These are phyloP conservation scores for Palaemon carinicauda DNA, from an alignment of 1,140 invertebrate species.

Conservation along the genomic window DNA sequence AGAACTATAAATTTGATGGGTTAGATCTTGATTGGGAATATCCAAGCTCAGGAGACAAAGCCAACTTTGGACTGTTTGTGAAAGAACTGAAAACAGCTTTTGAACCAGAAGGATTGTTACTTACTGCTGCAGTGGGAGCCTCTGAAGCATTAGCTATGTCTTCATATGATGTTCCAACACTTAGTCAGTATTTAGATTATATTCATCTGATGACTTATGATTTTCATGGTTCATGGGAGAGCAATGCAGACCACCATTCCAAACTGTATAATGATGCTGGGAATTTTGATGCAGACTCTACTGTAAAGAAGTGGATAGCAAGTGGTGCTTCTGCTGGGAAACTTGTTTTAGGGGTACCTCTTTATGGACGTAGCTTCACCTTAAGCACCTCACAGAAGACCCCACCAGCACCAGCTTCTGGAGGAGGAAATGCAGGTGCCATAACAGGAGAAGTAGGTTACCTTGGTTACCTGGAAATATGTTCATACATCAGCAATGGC, in stretches of 20 bases:
- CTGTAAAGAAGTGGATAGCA: constrained; percentile 64
- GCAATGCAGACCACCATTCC: constrained; percentile 66
- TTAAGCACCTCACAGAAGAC: constrained; percentile 51
- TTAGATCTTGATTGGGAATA: constrained; percentile 87
- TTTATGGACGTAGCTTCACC: constrained; percentile 64
- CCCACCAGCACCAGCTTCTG: neutral
- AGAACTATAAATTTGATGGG: constrained; percentile 85
- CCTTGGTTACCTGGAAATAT: constrained; percentile 58
- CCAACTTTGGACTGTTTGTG: constrained; percentile 72
- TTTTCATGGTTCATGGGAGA: constrained; percentile 65
- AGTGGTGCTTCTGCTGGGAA: constrained; percentile 63
- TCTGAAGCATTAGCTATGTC: neutral
- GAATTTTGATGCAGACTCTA: constrained; percentile 33
- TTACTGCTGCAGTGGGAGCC: constrained; percentile 74
- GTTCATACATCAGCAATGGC: constrained; percentile 39
- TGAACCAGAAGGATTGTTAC: constrained; percentile 79
- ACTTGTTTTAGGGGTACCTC: constrained; percentile 64
- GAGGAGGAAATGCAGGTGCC: neutral
- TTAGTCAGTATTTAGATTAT: constrained; percentile 55
- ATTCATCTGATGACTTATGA: constrained; percentile 66
- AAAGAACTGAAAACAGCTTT: constrained; percentile 76
- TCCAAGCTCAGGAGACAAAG: constrained; percentile 77
- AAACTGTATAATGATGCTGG: constrained; percentile 61
- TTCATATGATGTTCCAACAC: constrained; percentile 51
- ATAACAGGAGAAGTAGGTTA: constrained; percentile 34